Evolutionary conservation across 2,797 vertebrate species (phyloP).

Genomic region (Liparis tanakae): DNA sequence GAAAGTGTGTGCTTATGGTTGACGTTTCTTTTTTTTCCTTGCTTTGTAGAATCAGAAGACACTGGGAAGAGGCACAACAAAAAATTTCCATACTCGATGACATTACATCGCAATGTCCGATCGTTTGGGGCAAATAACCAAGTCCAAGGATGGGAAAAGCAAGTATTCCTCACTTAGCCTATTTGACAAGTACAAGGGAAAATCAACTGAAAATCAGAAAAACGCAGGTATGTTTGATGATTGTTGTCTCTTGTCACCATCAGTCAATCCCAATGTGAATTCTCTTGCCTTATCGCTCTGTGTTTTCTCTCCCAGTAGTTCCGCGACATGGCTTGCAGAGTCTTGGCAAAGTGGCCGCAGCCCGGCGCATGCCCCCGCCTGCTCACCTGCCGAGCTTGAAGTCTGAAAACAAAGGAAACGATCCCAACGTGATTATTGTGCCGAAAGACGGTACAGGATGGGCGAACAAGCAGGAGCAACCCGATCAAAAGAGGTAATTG

Average conservation of each 20-base stretch:
- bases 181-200: constrained; percentile 99
- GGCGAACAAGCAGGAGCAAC: constrained; percentile 99
- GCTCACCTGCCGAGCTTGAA: constrained; percentile 99
- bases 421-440: constrained; percentile 98
- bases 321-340: constrained; percentile 99
- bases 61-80: constrained; percentile 94
- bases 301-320: constrained; percentile 83
- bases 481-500: constrained; percentile 97
- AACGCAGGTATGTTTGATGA: constrained; percentile 88
- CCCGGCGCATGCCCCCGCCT: constrained; percentile 99
- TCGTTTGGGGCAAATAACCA: constrained; percentile 99
- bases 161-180: constrained; percentile 99
- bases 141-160: constrained; percentile 99
- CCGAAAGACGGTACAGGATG: constrained; percentile 99
- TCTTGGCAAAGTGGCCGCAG: constrained; percentile 99
- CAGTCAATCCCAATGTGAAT: not conserved
- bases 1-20: constrained; percentile 16
- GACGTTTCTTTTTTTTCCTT: constrained; percentile 23
- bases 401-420: constrained; percentile 99
- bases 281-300: not conserved
- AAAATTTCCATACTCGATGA: constrained; percentile 99
- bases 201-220: constrained; percentile 99
- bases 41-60: constrained; percentile 85
- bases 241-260: not conserved
- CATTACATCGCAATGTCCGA: constrained; percentile 99